Base-by-base conservation (phyloP, 1,140 invertebrate species). In the Ips nitidus region DNA sequence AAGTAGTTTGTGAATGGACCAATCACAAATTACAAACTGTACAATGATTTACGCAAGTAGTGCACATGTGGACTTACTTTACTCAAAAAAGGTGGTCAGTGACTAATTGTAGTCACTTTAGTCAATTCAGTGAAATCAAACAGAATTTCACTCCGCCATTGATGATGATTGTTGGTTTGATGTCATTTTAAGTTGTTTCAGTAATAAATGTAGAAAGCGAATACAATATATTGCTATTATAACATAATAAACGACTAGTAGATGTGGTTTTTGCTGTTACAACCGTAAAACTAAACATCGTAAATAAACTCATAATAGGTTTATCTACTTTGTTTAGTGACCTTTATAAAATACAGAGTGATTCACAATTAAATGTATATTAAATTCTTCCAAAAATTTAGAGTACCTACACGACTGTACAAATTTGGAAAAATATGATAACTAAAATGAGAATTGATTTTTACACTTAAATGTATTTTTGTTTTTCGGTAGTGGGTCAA, bases 171-270 rank as follows among this genome's bases (percentile, higher is more conserved):
- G 22, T 6, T 22, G 22, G n/a, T 43, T 52, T 63, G 61, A 52
- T 63, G 45, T 22, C 61, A 52, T 52, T 52, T 63, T 63, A 63
- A 7, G n/a, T 52, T 8, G 61, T 50, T 63, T 63, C 45, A 52
- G 40, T 52, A 52, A 40, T 63, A 63, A 63, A 63, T 50, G 50
- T 63, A 40, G 43, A 52, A 63, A n/a, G 22, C 38, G 52, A 63
- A 63, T 40, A 63, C 43, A 63, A 63, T 63, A 63, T 52, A 63
- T 63, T 40, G 43, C 61, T 22, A 22, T 22, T 22, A 22, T 50
- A 45, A 63, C 52, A 63, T 40, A 63, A 41, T 56, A 56, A 65
- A 65, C 63, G 56, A 63, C 52, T 63, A 63, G 61, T 52, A 63
- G 52, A 63, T 8, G 61, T 8, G n/a, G 42, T 60, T 7, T 42